A percentile compares a stretch with the other conserved stretches of the same genome.
These are phyloP conservation scores for Malurus elegans DNA, from an alignment of 2,113 vertebrate species.

Conservation along the genomic window DNA sequence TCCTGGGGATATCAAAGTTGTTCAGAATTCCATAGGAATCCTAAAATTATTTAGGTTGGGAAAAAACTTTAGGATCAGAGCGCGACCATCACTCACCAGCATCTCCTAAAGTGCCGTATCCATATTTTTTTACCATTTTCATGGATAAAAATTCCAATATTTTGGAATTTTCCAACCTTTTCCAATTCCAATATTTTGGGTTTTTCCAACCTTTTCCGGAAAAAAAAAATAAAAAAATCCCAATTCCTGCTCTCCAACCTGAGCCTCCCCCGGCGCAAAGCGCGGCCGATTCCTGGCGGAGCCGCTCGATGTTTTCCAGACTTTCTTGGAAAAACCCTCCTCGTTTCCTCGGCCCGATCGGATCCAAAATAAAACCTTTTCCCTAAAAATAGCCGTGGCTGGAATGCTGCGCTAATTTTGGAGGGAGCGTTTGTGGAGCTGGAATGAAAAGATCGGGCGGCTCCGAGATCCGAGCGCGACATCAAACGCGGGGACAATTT, in stretches of 20 bases:
- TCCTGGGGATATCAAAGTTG: too few species aligned
- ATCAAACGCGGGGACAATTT: not conserved
- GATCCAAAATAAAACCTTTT: slow-evolving; percentile 30
- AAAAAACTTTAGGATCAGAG: not conserved
- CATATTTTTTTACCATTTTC: not conserved
- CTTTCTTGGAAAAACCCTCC: not conserved
- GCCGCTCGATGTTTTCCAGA: not conserved
- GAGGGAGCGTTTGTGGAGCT: not conserved
- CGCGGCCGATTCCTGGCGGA: fast-evolving
- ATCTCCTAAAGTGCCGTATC: fast-evolving
- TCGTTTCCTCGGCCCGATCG: not conserved
- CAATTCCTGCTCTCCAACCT: not conserved
- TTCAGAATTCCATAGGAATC: not conserved
- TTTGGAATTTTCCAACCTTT: not conserved
- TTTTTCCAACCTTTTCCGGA: not conserved
- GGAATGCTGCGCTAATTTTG: slow-evolving; percentile 5
- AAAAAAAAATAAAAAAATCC: too few species aligned
- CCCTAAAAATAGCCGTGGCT: slow-evolving; percentile 4
- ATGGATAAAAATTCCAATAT: not conserved
- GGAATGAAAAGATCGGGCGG: not conserved
- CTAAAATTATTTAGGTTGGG: not conserved
- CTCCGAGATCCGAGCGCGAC: not conserved
- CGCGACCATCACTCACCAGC: not conserved
- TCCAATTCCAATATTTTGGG: too few species aligned
- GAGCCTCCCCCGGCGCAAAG: not conserved